These are phyloP conservation scores for Habroteleia sp. DNA, from an alignment of 2,888 invertebrate species.

Conservation along the genomic window DNA sequence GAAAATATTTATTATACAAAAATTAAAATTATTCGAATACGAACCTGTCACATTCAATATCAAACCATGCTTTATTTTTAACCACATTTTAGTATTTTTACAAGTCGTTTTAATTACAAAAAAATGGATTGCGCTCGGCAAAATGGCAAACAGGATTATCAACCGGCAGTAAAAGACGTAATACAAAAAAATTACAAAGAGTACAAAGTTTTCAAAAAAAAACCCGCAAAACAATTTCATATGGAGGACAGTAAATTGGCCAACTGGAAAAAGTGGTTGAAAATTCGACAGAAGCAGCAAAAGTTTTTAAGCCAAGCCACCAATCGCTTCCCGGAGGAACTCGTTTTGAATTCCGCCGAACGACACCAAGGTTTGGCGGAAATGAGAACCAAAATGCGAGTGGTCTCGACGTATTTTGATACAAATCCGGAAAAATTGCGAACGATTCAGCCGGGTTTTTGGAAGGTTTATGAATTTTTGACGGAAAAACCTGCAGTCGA, in stretches of 20 bases:
- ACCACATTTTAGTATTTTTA: too few species aligned
- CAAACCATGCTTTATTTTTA: too few species aligned
- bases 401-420: slow-evolving; percentile 12
- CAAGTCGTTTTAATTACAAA: too few species aligned
- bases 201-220: slow-evolving; percentile 8
- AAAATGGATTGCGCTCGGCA: slow-evolving; percentile 13
- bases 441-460: slow-evolving; percentile 46
- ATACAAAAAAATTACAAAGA: slow-evolving; percentile 8
- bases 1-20: too few species aligned
- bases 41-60: too few species aligned
- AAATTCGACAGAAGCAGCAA: slow-evolving; percentile 43
- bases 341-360: slow-evolving; percentile 41
- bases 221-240: slow-evolving; percentile 4
- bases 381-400: slow-evolving; percentile 37
- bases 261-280: slow-evolving; percentile 53
- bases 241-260: slow-evolving; percentile 42
- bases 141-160: slow-evolving; percentile 6
- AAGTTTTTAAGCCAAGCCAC: slow-evolving; percentile 31
- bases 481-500: slow-evolving; percentile 7
- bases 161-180: background rate
- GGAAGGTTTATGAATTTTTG: slow-evolving; percentile 36
- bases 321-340: slow-evolving; percentile 41
- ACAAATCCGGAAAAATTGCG: slow-evolving; percentile 30
- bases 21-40: too few species aligned
- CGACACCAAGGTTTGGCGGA: slow-evolving; percentile 10